Evolutionary conservation across 2,113 vertebrate genomes (phyloP), one percentile per base, ranked within the genome.

Genomic region (Neodontobutis hainanensis): DNA sequence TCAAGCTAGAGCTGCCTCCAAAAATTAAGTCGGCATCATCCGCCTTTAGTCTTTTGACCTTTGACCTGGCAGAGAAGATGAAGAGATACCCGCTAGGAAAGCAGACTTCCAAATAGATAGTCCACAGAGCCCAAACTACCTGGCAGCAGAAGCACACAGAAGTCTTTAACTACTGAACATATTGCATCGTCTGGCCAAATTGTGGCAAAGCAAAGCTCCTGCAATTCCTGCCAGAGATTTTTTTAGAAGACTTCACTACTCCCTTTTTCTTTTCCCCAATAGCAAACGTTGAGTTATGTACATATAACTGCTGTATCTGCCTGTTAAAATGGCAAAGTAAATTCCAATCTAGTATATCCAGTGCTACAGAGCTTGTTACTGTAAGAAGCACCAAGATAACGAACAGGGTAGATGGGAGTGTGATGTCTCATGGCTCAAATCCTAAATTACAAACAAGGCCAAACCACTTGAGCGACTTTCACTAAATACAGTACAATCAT

Each of bases 381-480:
- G 27, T 52, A 70, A 73, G 15, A 77, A 82, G 85, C 80, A 85
- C 80, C 73, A 19, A 48, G 56, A 64, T 46, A 61, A 59, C 59
- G 51, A 45, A 70, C 40, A 32, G 15, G 43, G 52, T 5, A 9
- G 38, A 27, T n/a, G 56, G 58, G 64, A 12, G 40, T 12, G 68
- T 35, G 8, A 66, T 63, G 61, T 59, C 55, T 78, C 69, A 82
- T 82, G 85, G 85, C 83, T 87, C 80, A 72, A 78, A 73, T 89
- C 81, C 84, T 83, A 65, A 69, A 72, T 53, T 65, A 74, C 75
- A 68, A 76, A 80, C 83, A 68, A 76, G 65, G 63, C 75, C 61
- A 55, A 61, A 76, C 42, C 57, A 53, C 65, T 45, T 49, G 47
- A 36, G 60, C 59, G 63, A 72, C 70, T 78, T 45, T 65, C 74